Evolutionary conservation across 2,113 vertebrate species (phyloP).

Genomic region (Aythya baeri): DNA sequence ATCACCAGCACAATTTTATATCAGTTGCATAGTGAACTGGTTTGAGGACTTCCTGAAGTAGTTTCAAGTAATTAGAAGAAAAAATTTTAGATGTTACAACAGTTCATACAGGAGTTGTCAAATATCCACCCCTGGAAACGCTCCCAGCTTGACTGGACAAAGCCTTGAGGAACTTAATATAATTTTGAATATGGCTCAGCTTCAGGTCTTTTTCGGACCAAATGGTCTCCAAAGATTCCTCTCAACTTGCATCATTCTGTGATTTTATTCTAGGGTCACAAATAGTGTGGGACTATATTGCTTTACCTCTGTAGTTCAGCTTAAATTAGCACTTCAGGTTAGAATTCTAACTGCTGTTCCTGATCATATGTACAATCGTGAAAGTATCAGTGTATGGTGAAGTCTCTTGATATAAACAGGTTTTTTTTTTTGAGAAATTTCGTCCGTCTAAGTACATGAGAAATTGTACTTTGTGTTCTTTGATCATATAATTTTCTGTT

Average conservation of each 20-base stretch:
- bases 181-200: not conserved
- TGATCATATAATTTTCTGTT: not conserved
- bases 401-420: not conserved
- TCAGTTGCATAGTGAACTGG: not conserved
- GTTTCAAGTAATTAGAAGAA: not conserved
- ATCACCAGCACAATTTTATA: not conserved
- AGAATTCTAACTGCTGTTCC: not conserved
- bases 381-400: not conserved
- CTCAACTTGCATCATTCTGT: not conserved
- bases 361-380: fast-evolving
- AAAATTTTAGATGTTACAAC: not conserved
- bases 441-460: not conserved
- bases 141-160: not conserved
- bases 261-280: not conserved
- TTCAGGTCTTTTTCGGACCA: not conserved
- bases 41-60: not conserved
- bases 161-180: not conserved
- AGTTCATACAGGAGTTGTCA: not conserved
- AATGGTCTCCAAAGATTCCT: not conserved
- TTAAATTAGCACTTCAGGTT: not conserved
- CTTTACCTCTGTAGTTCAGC: not conserved
- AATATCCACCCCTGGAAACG: not conserved
- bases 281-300: not conserved
- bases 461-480: not conserved
- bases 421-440: not conserved